Percentiles rank a stretch among this genome's conserved stretches.
These are phyloP conservation scores for Pseudoips prasinana DNA, from an alignment of 2,888 invertebrate genomes.

Conservation along the genomic window DNA sequence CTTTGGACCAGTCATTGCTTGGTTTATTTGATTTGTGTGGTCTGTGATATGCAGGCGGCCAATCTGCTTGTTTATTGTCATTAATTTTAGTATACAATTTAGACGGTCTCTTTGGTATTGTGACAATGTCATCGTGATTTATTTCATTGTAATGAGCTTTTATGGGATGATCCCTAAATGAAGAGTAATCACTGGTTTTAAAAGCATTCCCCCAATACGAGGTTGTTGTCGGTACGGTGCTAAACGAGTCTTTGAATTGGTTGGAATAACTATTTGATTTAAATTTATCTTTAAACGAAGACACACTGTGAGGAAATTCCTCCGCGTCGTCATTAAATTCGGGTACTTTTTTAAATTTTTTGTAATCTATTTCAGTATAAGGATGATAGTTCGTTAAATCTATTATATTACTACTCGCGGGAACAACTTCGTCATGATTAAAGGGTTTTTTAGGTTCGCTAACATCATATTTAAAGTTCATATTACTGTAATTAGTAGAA, in stretches of 20 bases:
- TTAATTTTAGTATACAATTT: conserved; percentile 48
- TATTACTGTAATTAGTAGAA: conserved; percentile 59
- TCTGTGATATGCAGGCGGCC: conserved; percentile 44
- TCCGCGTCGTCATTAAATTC: conserved; percentile 40
- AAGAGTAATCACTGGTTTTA: conserved; percentile 52
- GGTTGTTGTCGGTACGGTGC: conserved; percentile 46
- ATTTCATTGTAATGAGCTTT: conserved; percentile 48
- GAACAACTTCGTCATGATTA: conserved; percentile 55
- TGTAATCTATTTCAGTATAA: conserved; percentile 51
- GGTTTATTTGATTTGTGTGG: conserved; percentile 49
- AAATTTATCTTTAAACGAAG: conserved; percentile 46
- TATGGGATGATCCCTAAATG: conserved; percentile 47
- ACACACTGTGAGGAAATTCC: conserved; percentile 27
- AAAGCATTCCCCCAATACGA: conserved; percentile 64
- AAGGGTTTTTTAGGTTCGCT: conserved; percentile 51
- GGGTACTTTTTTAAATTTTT: conserved; percentile 56
- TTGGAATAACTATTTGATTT: conserved; percentile 55
- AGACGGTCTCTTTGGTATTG: conserved; percentile 61
- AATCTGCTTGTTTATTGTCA: conserved; percentile 50
- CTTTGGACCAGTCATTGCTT: conserved; percentile 57
- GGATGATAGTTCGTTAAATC: conserved; percentile 53
- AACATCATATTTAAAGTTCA: conserved; percentile 56
- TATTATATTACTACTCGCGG: conserved; percentile 60
- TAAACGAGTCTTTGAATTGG: conserved; percentile 54
- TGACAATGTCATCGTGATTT: conserved; percentile 54